Base-by-base conservation (phyloP, 2,113 vertebrate species). In the Athene cunicularia region DNA sequence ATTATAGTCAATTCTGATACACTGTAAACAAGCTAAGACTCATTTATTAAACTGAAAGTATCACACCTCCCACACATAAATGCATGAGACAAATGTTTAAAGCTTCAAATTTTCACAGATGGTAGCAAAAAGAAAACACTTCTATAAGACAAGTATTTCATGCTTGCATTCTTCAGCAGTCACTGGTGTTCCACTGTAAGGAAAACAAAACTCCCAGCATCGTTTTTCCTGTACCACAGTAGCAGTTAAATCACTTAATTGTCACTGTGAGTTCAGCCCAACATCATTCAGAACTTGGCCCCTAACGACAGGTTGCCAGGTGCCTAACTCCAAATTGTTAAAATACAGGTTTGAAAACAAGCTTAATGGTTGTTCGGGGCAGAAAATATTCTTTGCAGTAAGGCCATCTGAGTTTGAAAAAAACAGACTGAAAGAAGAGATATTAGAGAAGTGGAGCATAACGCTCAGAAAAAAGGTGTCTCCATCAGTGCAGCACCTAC, bases 11-110 rank as follows among this genome's bases (percentile, higher is more conserved):
- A 80, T 91, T 89, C 89, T 90, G 86, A 97, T 94, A 91, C 73
- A 93, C 7, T 93, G 77, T 95, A 95, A 95, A 95, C 94, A 96
- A 97, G 95, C 52, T 92, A 91, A 89, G 58, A 75, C 33, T 97
- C 83, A 95, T 95, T 96, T 97, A 97, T 96, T 95, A 97, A 95
- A 95, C 93, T 94, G 70, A 91, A 96, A 85, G 58, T 75, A 96
- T 95, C 74, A 81, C 94, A 97, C 96, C 89, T 97, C 95, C 96
- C 91, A 96, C 96, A 95, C 84, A 92, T 70, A 95, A 95, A 94
- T 53, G 91, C 85, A 90, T 60, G 74, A 92, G 66, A 95, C 60
- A 94, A 97, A 97, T 82, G 93, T 95, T 95, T 97, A 92, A 93
- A 95, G 80, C 73, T 90, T 93, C 76, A 90, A 62, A 81, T 87